phyloP scores from a whole-genome alignment of 1,140 invertebrate species.

The Cepaea nemoralis region DNA sequence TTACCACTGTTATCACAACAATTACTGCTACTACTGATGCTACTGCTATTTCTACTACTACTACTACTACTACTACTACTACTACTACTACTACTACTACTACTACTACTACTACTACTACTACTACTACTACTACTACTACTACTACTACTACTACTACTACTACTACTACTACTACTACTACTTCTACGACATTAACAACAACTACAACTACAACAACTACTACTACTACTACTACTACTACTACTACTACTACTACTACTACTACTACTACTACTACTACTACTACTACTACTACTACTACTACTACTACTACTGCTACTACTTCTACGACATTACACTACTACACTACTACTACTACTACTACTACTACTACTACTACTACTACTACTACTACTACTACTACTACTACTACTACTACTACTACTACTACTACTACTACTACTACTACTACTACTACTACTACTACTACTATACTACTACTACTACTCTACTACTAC shows the following conservation, averaged over 20 bases:
- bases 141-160: slow-evolving; percentile 41
- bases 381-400: slow-evolving; percentile 18
- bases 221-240: slow-evolving; percentile 24
- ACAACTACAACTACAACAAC: slow-evolving; percentile 14
- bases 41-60: not conserved
- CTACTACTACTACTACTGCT: not conserved
- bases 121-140: slow-evolving; percentile 43
- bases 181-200: not conserved
- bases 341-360: not conserved
- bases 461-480: slow-evolving; percentile 35
- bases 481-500: too few species aligned
- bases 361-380: slow-evolving; percentile 6
- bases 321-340: not conserved
- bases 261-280: not conserved
- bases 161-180: slow-evolving; percentile 38
- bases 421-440: slow-evolving; percentile 34
- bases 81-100: slow-evolving; percentile 73
- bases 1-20: not conserved
- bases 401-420: slow-evolving; percentile 39
- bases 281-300: not conserved
- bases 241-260: slow-evolving; percentile 9
- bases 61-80: slow-evolving; percentile 20
- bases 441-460: slow-evolving; percentile 36
- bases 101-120: slow-evolving; percentile 42
- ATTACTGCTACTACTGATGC: not conserved